These are phyloP conservation scores for Deroplatys truncata DNA, from an alignment of 2,888 invertebrate species.

Conservation along the genomic window DNA sequence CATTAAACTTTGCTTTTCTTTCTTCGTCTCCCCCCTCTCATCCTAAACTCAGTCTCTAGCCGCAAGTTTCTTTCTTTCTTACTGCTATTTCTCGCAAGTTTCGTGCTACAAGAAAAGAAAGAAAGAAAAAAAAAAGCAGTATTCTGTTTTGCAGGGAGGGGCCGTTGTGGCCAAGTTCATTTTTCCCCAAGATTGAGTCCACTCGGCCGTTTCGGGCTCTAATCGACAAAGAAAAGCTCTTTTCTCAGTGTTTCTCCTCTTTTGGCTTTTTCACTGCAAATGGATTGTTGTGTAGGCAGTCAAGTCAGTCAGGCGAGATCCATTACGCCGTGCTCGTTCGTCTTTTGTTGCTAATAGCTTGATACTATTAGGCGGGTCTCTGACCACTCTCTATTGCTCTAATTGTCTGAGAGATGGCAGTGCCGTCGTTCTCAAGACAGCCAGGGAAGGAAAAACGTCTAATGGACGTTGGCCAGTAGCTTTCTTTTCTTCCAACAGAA, in stretches of 20 bases:
- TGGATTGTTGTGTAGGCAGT: conserved; percentile 14
- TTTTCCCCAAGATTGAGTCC: conserved; percentile 31
- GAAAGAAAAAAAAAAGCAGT: background rate
- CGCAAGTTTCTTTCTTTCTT: background rate
- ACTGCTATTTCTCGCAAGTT: background rate
- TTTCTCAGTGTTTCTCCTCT: conserved; percentile 21
- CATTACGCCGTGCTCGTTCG: conserved; percentile 27
- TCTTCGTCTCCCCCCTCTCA: background rate
- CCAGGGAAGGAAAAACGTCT: background rate
- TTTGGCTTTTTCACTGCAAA: conserved; percentile 24
- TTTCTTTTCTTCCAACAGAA: background rate
- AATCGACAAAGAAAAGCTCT: conserved; percentile 34
- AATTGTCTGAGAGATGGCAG: background rate
- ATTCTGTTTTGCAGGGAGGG: background rate
- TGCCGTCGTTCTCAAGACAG: background rate
- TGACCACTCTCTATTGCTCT: background rate
- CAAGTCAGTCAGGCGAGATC: conserved; percentile 17
- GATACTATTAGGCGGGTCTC: conserved; percentile 26
- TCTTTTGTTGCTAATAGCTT: conserved; percentile 31
- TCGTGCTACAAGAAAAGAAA: background rate
- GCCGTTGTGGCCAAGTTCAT: conserved; percentile 3
- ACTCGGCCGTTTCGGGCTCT: conserved; percentile 25
- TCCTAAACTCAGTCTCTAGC: background rate
- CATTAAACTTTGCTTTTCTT: background rate
- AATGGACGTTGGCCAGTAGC: background rate